Base-by-base conservation (phyloP, 2,797 vertebrate species). In the Champsocephalus gunnari region DNA sequence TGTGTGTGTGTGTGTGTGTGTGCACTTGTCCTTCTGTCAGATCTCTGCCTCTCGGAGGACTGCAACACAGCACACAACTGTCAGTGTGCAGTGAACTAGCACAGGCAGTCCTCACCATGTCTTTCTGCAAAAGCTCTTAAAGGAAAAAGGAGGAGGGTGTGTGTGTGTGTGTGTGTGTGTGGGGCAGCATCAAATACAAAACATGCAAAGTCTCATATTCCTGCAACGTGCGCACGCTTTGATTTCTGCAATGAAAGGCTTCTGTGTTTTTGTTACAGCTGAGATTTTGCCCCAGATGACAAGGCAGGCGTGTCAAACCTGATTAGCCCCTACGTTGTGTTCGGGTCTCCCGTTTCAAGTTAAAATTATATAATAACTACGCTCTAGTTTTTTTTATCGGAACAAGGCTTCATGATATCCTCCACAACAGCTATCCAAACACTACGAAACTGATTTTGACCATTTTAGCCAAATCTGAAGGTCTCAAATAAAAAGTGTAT, bases 81-180 rank as follows among this genome's bases (percentile, higher is more conserved):
- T 88, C 84, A 87, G 85, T 79, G 87, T 87, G 81, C 89, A 84
- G 86, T 88, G 82, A 90, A 84, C 75, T 70, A 78, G 82, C 80
- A 73, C 83, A 77, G 67, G 54, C 71, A 38, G 66, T 65, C 69
- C 76, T 87, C 67, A 12, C 44, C 50, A 17, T 72, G 28, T 70
- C 75, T 77, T 64, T 47, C 71, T 77, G 48, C 64, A 65, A 38
- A 75, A 66, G 58, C 70, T 75, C 65, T 83, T 69, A 77, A 28
- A 85, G 69, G 11, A 56, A 11, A 45, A 7, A 57, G 47, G 3
- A 14, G 0, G 61, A 64, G 47, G 9, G 57, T 41, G 6, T 13
- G 24, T 28, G 24, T 28, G 28, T 28, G 28, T 28, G 28, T 28
- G 0, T 57, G 66, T 8, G 24, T 3, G 24, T 24, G 24, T 28